Conservation (phyloP, 1,140 invertebrate genomes). For the Drosophila nasuta region DNA sequence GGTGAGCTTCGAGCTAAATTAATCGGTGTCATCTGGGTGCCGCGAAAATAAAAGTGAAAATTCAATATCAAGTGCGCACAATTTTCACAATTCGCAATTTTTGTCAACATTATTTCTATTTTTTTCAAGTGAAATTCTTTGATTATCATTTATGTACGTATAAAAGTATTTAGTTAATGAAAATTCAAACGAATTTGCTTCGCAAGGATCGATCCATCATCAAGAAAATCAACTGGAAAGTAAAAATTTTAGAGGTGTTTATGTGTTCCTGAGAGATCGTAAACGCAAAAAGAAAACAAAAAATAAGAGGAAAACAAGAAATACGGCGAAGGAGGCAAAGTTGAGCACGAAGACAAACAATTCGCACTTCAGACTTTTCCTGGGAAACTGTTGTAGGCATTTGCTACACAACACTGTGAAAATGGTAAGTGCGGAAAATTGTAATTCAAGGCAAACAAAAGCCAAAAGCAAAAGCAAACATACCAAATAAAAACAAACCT, state of each 20-base stretch:
- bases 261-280: background rate
- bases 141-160: no score
- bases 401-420: constrained; percentile 32
- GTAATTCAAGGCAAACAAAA: constrained; percentile 17
- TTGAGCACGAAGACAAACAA: constrained; percentile 24
- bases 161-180: no score
- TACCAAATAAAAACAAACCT: constrained; percentile 13
- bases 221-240: no score
- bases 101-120: no score
- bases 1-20: no score
- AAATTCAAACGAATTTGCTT: no score
- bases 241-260: background rate
- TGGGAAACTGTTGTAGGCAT: constrained; percentile 57
- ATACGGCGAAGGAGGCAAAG: constrained; percentile 6
- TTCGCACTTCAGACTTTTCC: constrained; percentile 49
- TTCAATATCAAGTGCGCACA: constrained; percentile 27
- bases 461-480: constrained; percentile 14
- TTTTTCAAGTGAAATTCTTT: no score
- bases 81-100: constrained; percentile 9
- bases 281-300: background rate
- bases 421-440: constrained; percentile 46
- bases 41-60: constrained; percentile 14
- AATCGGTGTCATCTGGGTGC: background rate
- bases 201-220: no score
- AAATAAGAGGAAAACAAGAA: background rate